These are phyloP conservation scores for Halcyon smyrnensis DNA, from an alignment of 2,797 vertebrate species.

Conservation along the genomic window DNA sequence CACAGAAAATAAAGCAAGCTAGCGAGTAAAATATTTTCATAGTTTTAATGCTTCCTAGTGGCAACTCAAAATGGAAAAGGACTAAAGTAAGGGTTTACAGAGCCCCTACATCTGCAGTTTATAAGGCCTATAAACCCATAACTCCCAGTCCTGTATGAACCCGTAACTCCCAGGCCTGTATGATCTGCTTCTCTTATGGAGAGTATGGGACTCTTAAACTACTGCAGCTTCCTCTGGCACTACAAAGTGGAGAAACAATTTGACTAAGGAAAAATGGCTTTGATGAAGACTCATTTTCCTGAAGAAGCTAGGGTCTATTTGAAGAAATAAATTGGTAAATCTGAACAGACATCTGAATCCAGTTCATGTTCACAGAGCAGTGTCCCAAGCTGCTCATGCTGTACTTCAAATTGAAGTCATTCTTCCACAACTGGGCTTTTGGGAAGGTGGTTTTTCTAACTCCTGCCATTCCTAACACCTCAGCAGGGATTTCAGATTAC, in stretches of 20 bases:
- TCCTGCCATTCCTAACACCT: conserved; percentile 49
- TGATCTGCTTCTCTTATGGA: background rate
- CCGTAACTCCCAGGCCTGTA: background rate
- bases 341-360: conserved; percentile 14
- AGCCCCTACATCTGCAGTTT: background rate
- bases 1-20: background rate
- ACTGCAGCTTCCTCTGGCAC: background rate
- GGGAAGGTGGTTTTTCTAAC: conserved; percentile 26
- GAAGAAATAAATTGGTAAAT: conserved; percentile 43
- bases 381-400: background rate
- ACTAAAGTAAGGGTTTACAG: background rate
- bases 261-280: background rate
- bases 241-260: background rate
- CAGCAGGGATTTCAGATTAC: conserved; percentile 59
- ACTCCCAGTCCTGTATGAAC: background rate
- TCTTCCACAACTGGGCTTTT: conserved; percentile 6
- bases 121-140: background rate
- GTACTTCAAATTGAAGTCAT: conserved; percentile 6
- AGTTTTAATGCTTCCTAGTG: background rate
- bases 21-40: background rate
- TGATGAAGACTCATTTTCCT: background rate
- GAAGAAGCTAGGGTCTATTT: background rate
- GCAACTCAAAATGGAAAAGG: background rate
- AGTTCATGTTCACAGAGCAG: background rate
- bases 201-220: background rate